Percentiles rank a stretch among this genome's conserved stretches.
These are phyloP conservation scores for Onthophagus taurus DNA, from an alignment of 1,140 invertebrate genomes.

Conservation along the genomic window DNA sequence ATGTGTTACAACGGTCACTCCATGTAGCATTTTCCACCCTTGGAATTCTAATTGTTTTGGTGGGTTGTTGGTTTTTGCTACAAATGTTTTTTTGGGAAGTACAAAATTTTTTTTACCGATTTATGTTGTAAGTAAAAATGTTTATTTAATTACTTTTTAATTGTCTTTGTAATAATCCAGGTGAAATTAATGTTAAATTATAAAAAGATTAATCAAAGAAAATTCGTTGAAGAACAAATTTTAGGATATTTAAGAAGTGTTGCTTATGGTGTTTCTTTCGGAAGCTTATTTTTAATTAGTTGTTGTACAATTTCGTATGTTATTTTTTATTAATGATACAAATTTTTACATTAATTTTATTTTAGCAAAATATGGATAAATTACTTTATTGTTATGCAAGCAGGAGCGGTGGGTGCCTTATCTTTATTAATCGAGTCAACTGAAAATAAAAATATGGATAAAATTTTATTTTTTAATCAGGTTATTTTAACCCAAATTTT, in stretches of 20 bases:
- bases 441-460: conserved; percentile 22
- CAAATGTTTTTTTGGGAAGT: too few relatives aligned
- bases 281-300: conserved; percentile 1
- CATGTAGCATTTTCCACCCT: too few relatives aligned
- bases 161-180: too few relatives aligned
- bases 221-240: conserved; percentile 11
- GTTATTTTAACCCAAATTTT: conserved; percentile 15
- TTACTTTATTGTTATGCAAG: conserved; percentile 16
- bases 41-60: too few relatives aligned
- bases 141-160: too few relatives aligned
- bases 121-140: too few relatives aligned
- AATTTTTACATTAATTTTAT: background rate
- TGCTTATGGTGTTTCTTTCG: conserved; percentile 14
- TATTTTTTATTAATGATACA: background rate
- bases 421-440: conserved; percentile 20
- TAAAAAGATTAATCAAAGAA: conserved; percentile 18
- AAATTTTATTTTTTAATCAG: conserved; percentile 23
- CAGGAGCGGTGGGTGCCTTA: conserved; percentile 20
- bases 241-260: conserved; percentile 13
- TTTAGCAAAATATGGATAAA: conserved; percentile 9
- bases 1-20: too few relatives aligned
- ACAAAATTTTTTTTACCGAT: too few relatives aligned
- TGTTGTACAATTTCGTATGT: conserved; percentile 19
- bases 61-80: too few relatives aligned
- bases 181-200: conserved; percentile 19